Base-by-base conservation (phyloP, 2,888 invertebrate genomes). In the Nephrocerus scutellatus region DNA sequence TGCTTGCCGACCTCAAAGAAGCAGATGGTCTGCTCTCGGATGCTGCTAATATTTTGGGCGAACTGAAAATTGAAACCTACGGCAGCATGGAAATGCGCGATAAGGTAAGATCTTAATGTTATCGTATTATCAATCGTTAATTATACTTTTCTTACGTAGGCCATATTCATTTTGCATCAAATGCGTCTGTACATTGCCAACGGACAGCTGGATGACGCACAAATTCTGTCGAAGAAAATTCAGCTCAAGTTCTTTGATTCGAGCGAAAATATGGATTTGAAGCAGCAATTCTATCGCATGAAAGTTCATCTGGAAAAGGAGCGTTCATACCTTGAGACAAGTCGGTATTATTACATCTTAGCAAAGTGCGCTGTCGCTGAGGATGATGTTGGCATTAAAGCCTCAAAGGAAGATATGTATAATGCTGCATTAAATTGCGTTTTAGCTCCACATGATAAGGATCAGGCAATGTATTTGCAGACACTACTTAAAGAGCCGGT, bases 141-240 rank as follows among this genome's bases (percentile, higher is more conserved):
- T n/a, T 28, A 12, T 12, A n/a, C 13, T 31, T 87, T 68, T 30
- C 24, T 4, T 14, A 5, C 33, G 30, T 23, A 47, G 47, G 84
- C 93, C 3, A 88, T 92, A 53, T 75, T 93, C 35, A 89, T 96
- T 48, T 67, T 96, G 49, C 93, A 96, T 63, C 95, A 96, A 67
- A 96, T 96, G 92, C 76, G 95, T 46, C 72, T 95, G 8, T 92
- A 92, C 62, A 71, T 95, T 31, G 84, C 85, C 2, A 89, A 88
- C 57, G 84, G 90, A 56, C 95, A 96, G 66, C 92, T 84, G 62
- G 80, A 92, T 47, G 79, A 93, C 30, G 91, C 92, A 6, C 90
- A 92, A 61, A 96, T 96, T 48, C 92, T 96, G 57, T 89, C 92
- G 2, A 93, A 93, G 69, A 96, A 96, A 67, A 90, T 96, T 51